Evolutionary conservation across 2,888 invertebrate species (phyloP).

Genomic region (Caenorhabditis sulstoni): DNA sequence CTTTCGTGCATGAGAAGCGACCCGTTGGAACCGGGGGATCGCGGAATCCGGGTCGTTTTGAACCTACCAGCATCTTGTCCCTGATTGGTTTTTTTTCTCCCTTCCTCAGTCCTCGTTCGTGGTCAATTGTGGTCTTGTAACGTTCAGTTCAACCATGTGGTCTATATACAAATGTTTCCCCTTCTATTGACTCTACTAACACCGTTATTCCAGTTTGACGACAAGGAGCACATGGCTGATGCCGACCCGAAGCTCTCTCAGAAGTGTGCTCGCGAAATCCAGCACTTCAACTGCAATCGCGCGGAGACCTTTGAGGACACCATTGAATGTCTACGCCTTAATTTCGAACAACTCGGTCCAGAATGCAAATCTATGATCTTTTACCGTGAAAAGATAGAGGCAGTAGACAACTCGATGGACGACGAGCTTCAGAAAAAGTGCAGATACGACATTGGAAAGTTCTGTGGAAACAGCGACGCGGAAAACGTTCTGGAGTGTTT

Average conservation of each 20-base stretch:
- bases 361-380: slow-evolving; percentile 82
- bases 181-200: slow-evolving; percentile 13
- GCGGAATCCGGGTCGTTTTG: slow-evolving; percentile 7
- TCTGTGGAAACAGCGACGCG: slow-evolving; percentile 70
- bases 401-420: slow-evolving; percentile 81
- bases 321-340: slow-evolving; percentile 81
- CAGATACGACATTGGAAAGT: slow-evolving; percentile 82
- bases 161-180: not conserved
- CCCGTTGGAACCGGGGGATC: not conserved
- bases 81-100: slow-evolving; percentile 3
- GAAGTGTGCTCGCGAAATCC: slow-evolving; percentile 76
- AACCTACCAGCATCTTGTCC: slow-evolving; percentile 33
- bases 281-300: slow-evolving; percentile 63
- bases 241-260: slow-evolving; percentile 81
- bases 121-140: not conserved
- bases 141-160: not conserved
- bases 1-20: slow-evolving; percentile 27
- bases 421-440: slow-evolving; percentile 85
- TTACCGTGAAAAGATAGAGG: slow-evolving; percentile 82
- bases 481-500: slow-evolving; percentile 78
- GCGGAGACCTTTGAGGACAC: slow-evolving; percentile 74
- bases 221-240: slow-evolving; percentile 86
- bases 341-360: slow-evolving; percentile 74
- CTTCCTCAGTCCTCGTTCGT: not conserved
- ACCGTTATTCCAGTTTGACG: slow-evolving; percentile 84